phyloP scores from a whole-genome alignment of 2,888 invertebrate genomes.

The Serrognathus titanus region DNA sequence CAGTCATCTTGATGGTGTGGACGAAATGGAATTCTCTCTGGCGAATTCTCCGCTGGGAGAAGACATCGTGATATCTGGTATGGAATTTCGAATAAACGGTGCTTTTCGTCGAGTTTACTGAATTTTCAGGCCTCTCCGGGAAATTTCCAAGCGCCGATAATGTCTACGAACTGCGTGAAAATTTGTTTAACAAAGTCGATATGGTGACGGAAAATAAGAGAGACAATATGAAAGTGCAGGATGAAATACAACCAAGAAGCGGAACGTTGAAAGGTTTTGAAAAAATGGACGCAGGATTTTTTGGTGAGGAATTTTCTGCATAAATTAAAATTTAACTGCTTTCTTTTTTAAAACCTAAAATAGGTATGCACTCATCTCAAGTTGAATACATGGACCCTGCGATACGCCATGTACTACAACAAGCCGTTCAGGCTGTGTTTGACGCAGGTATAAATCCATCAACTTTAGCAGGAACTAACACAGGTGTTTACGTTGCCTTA shows the following conservation, averaged over 20 bases:
- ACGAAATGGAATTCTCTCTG: too few species aligned
- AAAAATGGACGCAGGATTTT: conserved; percentile 57
- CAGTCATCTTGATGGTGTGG: too few species aligned
- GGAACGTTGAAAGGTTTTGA: conserved; percentile 60
- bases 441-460: conserved; percentile 65
- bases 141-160: conserved; percentile 76
- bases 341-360: too few species aligned
- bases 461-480: conserved; percentile 65
- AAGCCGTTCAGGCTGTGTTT: conserved; percentile 56
- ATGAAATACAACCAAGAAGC: conserved; percentile 57
- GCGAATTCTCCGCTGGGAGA: too few species aligned
- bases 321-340: too few species aligned
- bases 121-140: conserved; percentile 64
- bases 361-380: conserved; percentile 47
- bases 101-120: too few species aligned
- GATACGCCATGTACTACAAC: conserved; percentile 57
- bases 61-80: too few species aligned
- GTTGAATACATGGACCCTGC: conserved; percentile 56
- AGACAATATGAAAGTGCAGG: conserved; percentile 68
- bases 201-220: conserved; percentile 75
- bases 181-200: conserved; percentile 76
- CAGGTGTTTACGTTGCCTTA: conserved; percentile 75
- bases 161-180: conserved; percentile 65
- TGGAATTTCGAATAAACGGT: too few species aligned
- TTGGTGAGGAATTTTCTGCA: conserved; percentile 33